phyloP scores from a whole-genome alignment of 2,113 vertebrate species.

The cattle (Bos taurus) region DNA sequence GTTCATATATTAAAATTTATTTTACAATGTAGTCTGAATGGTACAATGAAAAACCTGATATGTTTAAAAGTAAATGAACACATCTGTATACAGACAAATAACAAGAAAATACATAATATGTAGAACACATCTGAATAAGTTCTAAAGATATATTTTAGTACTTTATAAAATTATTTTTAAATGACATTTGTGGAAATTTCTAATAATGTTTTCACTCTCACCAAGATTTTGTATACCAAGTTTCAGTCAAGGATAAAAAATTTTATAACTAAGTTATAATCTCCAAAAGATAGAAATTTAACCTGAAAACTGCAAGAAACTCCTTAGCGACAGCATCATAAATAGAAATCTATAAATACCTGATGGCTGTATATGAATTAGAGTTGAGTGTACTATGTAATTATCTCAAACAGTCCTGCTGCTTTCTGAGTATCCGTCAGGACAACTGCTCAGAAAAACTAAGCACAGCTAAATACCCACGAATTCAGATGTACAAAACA shows the following conservation, averaged over 20 bases:
- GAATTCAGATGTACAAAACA: slow-evolving; percentile 26
- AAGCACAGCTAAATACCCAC: not conserved
- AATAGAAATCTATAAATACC: slow-evolving; percentile 56
- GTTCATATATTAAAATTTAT: not conserved
- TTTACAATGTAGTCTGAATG: not conserved
- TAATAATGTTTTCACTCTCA: slow-evolving; percentile 44
- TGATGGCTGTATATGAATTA: slow-evolving; percentile 51
- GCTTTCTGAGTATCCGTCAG: slow-evolving; percentile 62
- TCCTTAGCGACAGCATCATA: slow-evolving; percentile 20
- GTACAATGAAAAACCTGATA: not conserved
- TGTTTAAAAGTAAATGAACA: not conserved
- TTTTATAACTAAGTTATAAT: slow-evolving; percentile 51
- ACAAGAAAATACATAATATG: not conserved
- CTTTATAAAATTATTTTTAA: slow-evolving; percentile 6
- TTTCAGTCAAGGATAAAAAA: slow-evolving; percentile 10
- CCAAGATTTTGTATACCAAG: slow-evolving; percentile 19
- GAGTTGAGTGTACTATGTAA: slow-evolving; percentile 49
- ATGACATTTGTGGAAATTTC: not conserved
- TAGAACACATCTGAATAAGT: not conserved
- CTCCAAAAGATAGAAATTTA: slow-evolving; percentile 53
- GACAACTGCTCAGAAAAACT: slow-evolving; percentile 57
- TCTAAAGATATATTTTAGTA: not conserved
- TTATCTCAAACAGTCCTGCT: slow-evolving; percentile 66
- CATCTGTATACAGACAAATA: not conserved
- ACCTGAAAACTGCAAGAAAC: slow-evolving; percentile 59